These are phyloP conservation scores for Scleropages formosus DNA, from an alignment of 2,797 vertebrate genomes.

Conservation along the genomic window DNA sequence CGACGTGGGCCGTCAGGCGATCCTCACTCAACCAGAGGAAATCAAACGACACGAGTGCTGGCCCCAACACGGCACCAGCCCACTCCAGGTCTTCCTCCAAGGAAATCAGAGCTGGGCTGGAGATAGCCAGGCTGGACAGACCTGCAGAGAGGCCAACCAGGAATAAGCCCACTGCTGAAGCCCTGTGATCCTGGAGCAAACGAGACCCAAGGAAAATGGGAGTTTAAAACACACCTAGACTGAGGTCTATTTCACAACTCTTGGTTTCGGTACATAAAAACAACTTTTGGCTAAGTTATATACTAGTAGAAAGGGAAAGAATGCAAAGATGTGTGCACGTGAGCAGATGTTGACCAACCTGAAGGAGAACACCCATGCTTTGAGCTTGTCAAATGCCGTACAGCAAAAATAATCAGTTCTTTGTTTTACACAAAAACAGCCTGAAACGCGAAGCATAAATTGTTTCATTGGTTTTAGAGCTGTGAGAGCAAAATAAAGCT, in stretches of 20 bases:
- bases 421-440: too few species aligned
- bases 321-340: background rate
- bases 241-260: too few species aligned
- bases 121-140: conserved; percentile 46
- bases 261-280: background rate
- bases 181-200: conserved; percentile 64
- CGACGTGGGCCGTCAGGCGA: conserved; percentile 59
- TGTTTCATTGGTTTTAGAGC: too few species aligned
- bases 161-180: conserved; percentile 65
- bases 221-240: conserved; percentile 12
- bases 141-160: conserved; percentile 62
- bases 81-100: conserved; percentile 62
- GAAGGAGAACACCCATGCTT: too few species aligned
- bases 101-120: conserved; percentile 39
- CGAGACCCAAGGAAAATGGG: background rate
- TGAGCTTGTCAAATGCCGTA: too few species aligned
- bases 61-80: conserved; percentile 59
- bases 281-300: background rate
- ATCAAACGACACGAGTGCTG: conserved; percentile 64
- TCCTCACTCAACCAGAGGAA: conserved; percentile 74
- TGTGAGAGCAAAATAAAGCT: too few species aligned
- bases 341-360: too few species aligned
- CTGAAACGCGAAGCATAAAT: too few species aligned
- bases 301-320: background rate
- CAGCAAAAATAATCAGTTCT: too few species aligned